phyloP scores from a whole-genome alignment of 2,888 invertebrate genomes.

The Melangyna quadrimaculata region DNA sequence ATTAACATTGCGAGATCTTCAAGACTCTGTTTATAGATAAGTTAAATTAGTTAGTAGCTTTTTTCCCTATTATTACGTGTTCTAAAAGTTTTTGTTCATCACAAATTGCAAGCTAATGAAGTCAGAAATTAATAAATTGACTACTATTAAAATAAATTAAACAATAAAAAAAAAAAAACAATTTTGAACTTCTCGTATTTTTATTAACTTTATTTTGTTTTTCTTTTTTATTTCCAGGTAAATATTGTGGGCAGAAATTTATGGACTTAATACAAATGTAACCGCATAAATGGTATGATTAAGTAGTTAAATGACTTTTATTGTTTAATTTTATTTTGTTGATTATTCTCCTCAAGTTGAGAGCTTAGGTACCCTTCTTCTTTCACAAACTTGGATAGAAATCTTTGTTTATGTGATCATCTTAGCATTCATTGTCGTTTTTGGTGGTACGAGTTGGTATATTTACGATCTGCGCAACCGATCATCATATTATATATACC shows the following conservation, averaged over 20 bases:
- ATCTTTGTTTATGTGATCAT: conserved; percentile 26
- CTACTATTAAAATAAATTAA: not conserved
- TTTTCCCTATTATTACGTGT: not conserved
- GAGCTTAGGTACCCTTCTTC: not conserved
- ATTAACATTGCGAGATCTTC: not conserved
- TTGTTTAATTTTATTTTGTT: conserved; percentile 6
- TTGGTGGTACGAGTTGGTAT: not conserved
- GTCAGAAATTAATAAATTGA: not conserved
- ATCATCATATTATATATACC: not conserved
- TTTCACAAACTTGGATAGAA: not conserved
- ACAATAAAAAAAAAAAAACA: not conserved
- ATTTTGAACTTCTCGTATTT: not conserved
- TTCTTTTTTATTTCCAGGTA: conserved; percentile 45
- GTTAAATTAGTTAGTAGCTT: not conserved
- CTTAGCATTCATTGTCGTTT: conserved; percentile 23
- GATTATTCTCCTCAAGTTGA: not conserved
- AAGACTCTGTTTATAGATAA: not conserved
- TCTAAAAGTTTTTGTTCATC: not conserved
- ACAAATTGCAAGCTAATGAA: not conserved
- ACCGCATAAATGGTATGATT: conserved; percentile 23
- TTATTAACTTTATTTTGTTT: not conserved
- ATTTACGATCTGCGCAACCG: not conserved
- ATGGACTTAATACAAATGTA: not conserved
- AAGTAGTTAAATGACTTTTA: not conserved
- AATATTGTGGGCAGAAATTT: conserved; percentile 17